Evolutionary conservation across 1,140 invertebrate species (phyloP), one percentile per base, ranked within the genome.

Genomic region (Dendrolimus kikuchii): DNA sequence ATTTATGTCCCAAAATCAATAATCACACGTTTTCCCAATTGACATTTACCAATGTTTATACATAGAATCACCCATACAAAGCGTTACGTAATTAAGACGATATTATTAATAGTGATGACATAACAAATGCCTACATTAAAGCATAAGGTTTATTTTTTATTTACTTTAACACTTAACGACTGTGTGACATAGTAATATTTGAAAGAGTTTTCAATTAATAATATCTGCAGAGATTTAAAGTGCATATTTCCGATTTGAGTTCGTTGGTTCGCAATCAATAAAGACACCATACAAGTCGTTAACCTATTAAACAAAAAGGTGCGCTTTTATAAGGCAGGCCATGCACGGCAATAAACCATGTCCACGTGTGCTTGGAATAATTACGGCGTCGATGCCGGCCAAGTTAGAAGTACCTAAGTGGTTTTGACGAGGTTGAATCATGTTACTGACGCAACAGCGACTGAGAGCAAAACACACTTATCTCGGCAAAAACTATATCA

Each of bases 301-400:
- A 77, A 74, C 69, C 67, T 65, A 72, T 71, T 73, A 71, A 72
- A 62, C 62, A 68, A 71, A 73, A 76, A 67, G 60, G 62, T 71
- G 62, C 60, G 60, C 65, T 59, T 71, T 76, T 71, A 68, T 74
- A 67, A 75, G 67, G 62, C 76, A 66, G 55, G 46, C 64, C 71
- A 64, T 72, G 69, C 55, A 61, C 67, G 59, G 52, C 57, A 66
- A 71, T 81, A 79, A 78, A 77, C 57, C 65, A 66, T 68, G 63
- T 76, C 68, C 71, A 79, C 76, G 74, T 81, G 73, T 77, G 71
- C 63, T 70, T 65, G 54, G 78, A 84, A 84, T 81, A 81, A 80
- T 80, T 81, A 79, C 71, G 51, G 59, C 55, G 63, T 47, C 46
- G 56, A 59, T 57, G 52, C 51, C 45, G 43, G 48, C 51, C 53